Conservation (phyloP, 2,113 vertebrate genomes). For the Phodopus roborovskii region DNA sequence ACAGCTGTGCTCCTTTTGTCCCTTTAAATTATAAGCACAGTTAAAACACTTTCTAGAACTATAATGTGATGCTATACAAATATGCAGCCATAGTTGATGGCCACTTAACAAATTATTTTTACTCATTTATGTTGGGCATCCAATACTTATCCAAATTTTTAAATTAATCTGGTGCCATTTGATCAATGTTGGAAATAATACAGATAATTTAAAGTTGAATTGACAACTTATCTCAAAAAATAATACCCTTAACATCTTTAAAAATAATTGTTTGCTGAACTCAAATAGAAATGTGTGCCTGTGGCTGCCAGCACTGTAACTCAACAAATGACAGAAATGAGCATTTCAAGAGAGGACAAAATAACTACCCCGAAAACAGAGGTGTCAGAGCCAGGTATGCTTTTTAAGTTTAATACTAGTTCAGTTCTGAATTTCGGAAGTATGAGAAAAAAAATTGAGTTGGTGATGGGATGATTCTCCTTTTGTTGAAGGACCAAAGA, state of each 20-base stretch:
- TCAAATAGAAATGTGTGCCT: constrained; percentile 92
- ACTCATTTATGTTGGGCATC: constrained; percentile 50
- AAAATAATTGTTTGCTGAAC: constrained; percentile 82
- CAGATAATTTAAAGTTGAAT: constrained; percentile 68
- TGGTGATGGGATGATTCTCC: constrained; percentile 42
- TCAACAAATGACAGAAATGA: constrained; percentile 99
- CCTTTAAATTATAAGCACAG: constrained; percentile 59
- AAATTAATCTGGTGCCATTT: constrained; percentile 56
- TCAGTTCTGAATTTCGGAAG: constrained; percentile 58
- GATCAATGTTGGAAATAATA: constrained; percentile 54
- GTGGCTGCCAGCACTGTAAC: constrained; percentile 96
- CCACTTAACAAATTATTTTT: constrained; percentile 54
- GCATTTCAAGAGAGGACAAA: constrained; percentile 96
- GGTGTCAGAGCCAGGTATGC: constrained; percentile 93
- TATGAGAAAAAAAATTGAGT: constrained; percentile 36
- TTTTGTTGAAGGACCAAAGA: constrained; percentile 37
- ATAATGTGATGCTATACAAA: constrained; percentile 17
- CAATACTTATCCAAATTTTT: neutral
- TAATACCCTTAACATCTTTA: constrained; percentile 69
- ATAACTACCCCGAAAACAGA: constrained; percentile 90
- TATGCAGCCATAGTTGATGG: constrained; percentile 39
- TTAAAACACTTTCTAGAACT: constrained; percentile 31
- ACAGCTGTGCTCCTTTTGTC: constrained; percentile 54
- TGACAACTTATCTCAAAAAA: constrained; percentile 66
- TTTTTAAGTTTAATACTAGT: constrained; percentile 72